These are phyloP conservation scores for Dunckerocampus dactyliophorus DNA, from an alignment of 2,113 vertebrate genomes.

Conservation along the genomic window DNA sequence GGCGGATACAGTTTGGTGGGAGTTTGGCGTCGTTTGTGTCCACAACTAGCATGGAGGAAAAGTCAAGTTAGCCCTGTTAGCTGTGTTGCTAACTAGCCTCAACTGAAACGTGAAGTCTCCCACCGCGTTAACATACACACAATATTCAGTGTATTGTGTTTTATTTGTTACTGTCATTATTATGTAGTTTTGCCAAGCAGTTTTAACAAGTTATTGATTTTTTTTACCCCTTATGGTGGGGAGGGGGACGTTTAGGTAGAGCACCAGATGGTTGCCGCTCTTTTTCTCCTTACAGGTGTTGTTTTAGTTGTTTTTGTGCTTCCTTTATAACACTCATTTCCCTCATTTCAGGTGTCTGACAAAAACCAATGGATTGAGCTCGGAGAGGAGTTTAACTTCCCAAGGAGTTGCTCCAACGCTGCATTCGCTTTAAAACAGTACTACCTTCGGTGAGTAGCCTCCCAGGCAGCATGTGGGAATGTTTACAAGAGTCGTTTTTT, in stretches of 20 bases:
- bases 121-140: conserved; percentile 19
- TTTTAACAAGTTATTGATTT: conserved; percentile 56
- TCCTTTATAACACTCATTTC: not conserved
- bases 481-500: conserved; percentile 68
- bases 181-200: conserved; percentile 3
- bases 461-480: conserved; percentile 70
- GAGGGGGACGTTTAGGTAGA: conserved; percentile 37
- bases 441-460: conserved; percentile 95
- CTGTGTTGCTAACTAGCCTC: conserved; percentile 65
- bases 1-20: conserved; percentile 13
- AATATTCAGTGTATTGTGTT: not conserved
- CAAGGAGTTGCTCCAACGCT: conserved; percentile 97
- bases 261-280: conserved; percentile 44
- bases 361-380: conserved; percentile 98
- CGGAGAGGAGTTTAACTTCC: conserved; percentile 97
- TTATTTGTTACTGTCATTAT: not conserved
- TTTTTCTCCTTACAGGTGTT: conserved; percentile 30
- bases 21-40: conserved; percentile 29
- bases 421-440: conserved; percentile 99
- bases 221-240: conserved; percentile 17
- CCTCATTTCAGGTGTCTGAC: conserved; percentile 85
- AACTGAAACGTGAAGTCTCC: conserved; percentile 32
- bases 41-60: conserved; percentile 9
- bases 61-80: conserved; percentile 64
- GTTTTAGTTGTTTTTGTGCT: conserved; percentile 22